phyloP scores from a whole-genome alignment of 2,113 vertebrate genomes.

The Chaetodon auriga region DNA sequence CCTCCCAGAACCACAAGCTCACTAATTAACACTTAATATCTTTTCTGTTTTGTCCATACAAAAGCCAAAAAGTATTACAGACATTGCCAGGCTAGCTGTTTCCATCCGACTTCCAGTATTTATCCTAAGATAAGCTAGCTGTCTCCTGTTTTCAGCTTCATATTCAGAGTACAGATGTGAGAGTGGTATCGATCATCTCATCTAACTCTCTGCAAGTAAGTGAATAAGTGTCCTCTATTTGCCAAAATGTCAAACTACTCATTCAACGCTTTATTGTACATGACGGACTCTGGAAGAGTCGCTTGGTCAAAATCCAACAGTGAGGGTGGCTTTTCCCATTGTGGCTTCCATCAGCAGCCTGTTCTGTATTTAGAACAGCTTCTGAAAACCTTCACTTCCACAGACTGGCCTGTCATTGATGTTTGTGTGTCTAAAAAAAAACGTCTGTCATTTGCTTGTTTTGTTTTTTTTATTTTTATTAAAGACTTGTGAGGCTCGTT shows the following conservation, averaged over 20 bases:
- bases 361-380: neutral
- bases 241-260: no score
- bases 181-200: neutral
- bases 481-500: conserved; percentile 6
- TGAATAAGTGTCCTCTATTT: no score
- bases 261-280: no score
- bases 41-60: neutral
- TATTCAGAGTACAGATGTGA: neutral
- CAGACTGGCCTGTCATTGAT: neutral
- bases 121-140: no score
- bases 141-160: neutral
- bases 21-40: neutral
- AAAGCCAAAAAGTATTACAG: no score
- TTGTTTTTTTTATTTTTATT: neutral
- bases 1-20: no score
- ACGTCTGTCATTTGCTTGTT: neutral
- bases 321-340: neutral
- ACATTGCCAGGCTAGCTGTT: no score
- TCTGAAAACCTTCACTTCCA: neutral
- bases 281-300: neutral
- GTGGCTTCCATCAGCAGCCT: neutral
- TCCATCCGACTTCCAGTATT: no score
- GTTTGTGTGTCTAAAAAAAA: neutral
- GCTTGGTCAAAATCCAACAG: neutral
- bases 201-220: no score